Evolutionary conservation across 2,797 vertebrate genomes (phyloP).

Genomic region (Falco peregrinus): DNA sequence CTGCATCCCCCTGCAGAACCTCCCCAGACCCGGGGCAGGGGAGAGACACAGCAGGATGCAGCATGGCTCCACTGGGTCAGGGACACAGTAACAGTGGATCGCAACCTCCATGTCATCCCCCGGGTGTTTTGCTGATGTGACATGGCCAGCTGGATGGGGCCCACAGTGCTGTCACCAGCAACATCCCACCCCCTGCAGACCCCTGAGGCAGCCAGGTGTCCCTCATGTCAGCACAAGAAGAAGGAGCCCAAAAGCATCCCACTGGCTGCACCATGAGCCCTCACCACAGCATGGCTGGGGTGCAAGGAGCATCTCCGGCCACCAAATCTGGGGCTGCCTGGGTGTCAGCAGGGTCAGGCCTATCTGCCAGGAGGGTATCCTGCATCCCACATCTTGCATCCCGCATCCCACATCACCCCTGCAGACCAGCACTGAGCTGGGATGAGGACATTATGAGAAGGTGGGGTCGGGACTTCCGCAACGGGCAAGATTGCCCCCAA

Average conservation of each 20-base stretch:
- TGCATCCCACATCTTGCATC: not conserved
- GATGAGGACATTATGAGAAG: not conserved
- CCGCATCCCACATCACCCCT: not conserved
- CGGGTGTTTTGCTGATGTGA: not conserved
- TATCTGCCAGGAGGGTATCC: not conserved
- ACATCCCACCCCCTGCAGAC: not conserved
- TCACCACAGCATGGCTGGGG: too few relatives aligned
- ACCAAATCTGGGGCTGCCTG: not conserved
- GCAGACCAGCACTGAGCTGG: not conserved
- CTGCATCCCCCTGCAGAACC: not conserved
- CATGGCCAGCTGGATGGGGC: not conserved
- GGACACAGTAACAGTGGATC: not conserved
- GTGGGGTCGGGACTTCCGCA: too few relatives aligned
- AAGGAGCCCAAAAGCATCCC: not conserved
- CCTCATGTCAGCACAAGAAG: not conserved
- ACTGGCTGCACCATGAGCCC: accelerated
- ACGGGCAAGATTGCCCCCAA: not conserved
- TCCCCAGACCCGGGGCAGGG: too few relatives aligned
- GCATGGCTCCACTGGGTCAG: not conserved
- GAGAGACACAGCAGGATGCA: too few relatives aligned
- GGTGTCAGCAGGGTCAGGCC: not conserved
- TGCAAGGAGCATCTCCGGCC: not conserved
- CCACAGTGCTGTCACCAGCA: not conserved
- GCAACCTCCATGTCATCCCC: too few relatives aligned
- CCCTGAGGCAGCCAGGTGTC: not conserved